Percentiles rank a stretch among this genome's conserved stretches.
Evolutionary conservation across 2,797 vertebrate species (phyloP).

Genomic region (Epinephelus coioides): DNA sequence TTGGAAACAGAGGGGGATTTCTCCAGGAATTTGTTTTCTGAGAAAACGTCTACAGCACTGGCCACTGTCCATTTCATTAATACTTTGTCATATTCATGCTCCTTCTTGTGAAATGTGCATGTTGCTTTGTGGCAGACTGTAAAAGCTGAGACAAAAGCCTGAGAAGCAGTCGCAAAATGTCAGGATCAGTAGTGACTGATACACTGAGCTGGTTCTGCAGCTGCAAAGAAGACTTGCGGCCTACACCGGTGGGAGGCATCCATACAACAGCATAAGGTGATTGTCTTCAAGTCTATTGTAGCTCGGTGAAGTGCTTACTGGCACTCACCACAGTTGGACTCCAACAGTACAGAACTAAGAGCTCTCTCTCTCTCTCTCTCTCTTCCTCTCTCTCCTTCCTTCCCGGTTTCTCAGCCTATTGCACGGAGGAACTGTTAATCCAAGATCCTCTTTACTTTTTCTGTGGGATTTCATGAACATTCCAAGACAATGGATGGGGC

Average conservation of each 20-base stretch:
- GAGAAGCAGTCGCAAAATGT: conserved; percentile 68
- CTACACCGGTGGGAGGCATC: conserved; percentile 82
- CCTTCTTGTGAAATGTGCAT: conserved; percentile 56
- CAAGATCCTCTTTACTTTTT: conserved; percentile 89
- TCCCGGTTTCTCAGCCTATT: conserved; percentile 71
- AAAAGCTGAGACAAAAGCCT: conserved; percentile 66
- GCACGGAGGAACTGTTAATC: conserved; percentile 85
- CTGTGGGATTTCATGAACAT: conserved; percentile 89
- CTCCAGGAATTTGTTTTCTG: conserved; percentile 45
- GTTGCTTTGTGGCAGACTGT: conserved; percentile 63
- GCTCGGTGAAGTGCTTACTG: conserved; percentile 73
- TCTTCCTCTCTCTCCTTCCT: conserved; percentile 44
- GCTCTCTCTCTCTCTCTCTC: conserved; percentile 50
- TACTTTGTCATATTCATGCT: conserved; percentile 61
- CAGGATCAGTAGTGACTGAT: conserved; percentile 65
- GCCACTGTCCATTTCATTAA: conserved; percentile 81
- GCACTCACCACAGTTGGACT: conserved; percentile 71
- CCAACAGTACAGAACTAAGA: conserved; percentile 56
- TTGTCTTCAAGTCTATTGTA: conserved; percentile 82
- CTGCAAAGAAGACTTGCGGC: conserved; percentile 61
- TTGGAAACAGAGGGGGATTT: conserved; percentile 57
- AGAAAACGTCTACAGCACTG: conserved; percentile 63
- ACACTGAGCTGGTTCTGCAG: conserved; percentile 50
- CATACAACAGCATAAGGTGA: conserved; percentile 79
- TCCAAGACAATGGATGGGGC: conserved; percentile 85